Evolutionary conservation across 2,888 invertebrate genomes (phyloP).

Genomic region (Drosophila buzzatii): DNA sequence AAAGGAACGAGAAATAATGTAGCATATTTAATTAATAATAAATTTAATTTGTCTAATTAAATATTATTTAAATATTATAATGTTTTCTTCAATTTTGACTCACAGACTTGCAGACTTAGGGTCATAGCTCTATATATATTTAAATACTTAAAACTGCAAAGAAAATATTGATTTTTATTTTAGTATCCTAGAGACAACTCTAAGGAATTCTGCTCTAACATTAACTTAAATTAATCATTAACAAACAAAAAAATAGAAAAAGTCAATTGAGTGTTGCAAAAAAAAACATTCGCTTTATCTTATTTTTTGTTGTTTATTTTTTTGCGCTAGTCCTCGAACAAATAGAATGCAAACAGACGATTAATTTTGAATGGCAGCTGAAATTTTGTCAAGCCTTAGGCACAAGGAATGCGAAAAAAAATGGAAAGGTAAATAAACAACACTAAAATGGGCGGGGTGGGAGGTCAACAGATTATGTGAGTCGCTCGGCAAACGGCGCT

Average conservation of each 20-base stretch:
- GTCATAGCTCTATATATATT: too few species aligned
- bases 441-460: background rate
- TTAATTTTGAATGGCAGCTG: conserved; percentile 55
- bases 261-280: conserved; percentile 10
- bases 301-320: background rate
- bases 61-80: too few species aligned
- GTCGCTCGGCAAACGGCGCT: background rate
- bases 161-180: background rate
- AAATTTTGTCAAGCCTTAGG: conserved; percentile 33
- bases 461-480: conserved; percentile 46
- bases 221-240: conserved; percentile 38
- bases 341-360: conserved; percentile 55
- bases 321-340: background rate
- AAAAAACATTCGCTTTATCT: conserved; percentile 24
- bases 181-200: background rate
- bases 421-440: conserved; percentile 36
- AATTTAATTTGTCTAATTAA: too few species aligned
- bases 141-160: too few species aligned
- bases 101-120: too few species aligned
- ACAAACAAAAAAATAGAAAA: background rate
- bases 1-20: too few species aligned
- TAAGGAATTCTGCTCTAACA: background rate
- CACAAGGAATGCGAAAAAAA: background rate
- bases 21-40: too few species aligned
- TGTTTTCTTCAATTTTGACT: too few species aligned